Evolutionary conservation across 2,888 invertebrate species (phyloP), one percentile per base, ranked within the genome.

Genomic region (Dynastes grantii): DNA sequence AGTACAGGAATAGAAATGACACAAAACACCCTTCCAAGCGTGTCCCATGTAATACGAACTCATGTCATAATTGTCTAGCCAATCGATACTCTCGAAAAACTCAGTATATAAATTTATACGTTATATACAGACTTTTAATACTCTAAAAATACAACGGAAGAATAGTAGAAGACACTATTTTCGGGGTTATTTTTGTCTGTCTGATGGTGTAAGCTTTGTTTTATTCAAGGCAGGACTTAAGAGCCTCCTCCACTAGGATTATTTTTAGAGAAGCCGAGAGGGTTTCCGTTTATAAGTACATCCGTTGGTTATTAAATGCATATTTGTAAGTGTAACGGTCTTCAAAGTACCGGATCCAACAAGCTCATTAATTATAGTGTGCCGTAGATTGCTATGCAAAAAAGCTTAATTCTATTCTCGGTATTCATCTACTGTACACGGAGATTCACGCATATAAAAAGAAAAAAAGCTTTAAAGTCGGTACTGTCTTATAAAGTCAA

Each of bases 301-400:
- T 67, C 40, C 67, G 37, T 67, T 40, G 32, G 67, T 67, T 67
- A 67, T 67, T 67, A 67, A 64, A 67, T 45, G 29, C 45, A 67
- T 67, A 45, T 65, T 13, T 67, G 45, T 45, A 55, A 32, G 63
- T 29, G 29, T 27, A 27, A 55, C 16, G 55, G 22, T 55, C 55
- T 55, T 55, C 55, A 55, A 55, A 55, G 55, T 8, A 22, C 22
- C 55, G 16, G 55, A 22, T 55, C 55, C 55, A 22, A 55, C 22
- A 55, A n/a, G 55, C 16, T 55, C 55, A 55, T 55, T 22, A 55
- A 55, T 55, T 55, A 55, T 22, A 22, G 16, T 16, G 13, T 11
- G 8, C 45, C 45, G 45, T 45, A 8, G 45, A 45, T 45, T 45
- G 45, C 45, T 8, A 45, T 45, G 45, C 45, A 45, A 45, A 45